phyloP scores from a whole-genome alignment of 2,797 vertebrate genomes.

The Xiphorhynchus erythropygius region DNA sequence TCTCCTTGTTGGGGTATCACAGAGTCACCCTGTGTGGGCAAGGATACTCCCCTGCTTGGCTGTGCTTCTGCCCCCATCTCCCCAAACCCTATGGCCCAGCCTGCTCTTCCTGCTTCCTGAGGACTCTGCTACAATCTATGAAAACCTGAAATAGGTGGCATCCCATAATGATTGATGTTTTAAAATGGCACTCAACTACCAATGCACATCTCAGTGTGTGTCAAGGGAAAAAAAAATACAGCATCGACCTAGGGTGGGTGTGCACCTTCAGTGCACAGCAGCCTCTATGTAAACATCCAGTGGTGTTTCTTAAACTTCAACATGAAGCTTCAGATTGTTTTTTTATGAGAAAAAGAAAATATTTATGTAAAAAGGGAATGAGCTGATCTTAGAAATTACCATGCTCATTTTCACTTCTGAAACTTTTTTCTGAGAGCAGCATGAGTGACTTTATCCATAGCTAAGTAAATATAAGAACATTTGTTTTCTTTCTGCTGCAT shows the following conservation, averaged over 20 bases:
- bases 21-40: rapidly evolving
- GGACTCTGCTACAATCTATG: not conserved
- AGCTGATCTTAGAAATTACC: not conserved
- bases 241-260: rapidly evolving
- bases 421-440: not conserved
- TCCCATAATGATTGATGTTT: not conserved
- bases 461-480: not conserved
- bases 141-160: not conserved
- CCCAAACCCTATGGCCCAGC: rapidly evolving
- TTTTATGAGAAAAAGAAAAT: too few species aligned
- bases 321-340: not conserved
- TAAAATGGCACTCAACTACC: not conserved
- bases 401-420: not conserved
- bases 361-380: not conserved
- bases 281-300: not conserved
- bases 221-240: rapidly evolving
- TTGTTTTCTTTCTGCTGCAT: not conserved
- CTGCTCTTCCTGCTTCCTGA: not conserved
- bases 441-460: not conserved
- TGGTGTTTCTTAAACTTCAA: not conserved
- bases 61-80: rapidly evolving
- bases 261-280: not conserved
- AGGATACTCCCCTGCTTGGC: not conserved
- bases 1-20: not conserved
- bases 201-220: not conserved